phyloP scores from a whole-genome alignment of 2,113 vertebrate species.

The Patagioenas fasciata region DNA sequence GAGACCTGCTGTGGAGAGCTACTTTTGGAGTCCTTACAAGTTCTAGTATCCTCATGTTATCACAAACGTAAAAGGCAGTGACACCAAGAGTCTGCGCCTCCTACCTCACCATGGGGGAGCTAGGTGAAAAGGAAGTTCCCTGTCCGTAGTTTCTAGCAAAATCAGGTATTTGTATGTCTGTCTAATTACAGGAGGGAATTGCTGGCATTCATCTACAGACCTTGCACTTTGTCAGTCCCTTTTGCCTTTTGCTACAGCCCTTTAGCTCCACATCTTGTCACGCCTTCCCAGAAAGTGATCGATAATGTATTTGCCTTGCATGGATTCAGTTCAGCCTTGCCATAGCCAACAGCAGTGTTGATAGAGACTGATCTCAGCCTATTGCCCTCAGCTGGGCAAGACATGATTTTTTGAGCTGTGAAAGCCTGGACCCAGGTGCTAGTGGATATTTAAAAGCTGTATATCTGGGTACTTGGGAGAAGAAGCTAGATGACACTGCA shows the following conservation, averaged over 20 bases:
- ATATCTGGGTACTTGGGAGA: neutral
- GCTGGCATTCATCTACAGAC: neutral
- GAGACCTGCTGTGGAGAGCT: neutral
- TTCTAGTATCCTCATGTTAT: neutral
- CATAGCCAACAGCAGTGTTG: neutral
- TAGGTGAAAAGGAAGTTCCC: neutral
- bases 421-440: neutral
- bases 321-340: neutral
- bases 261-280: neutral
- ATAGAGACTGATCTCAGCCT: neutral
- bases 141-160: neutral
- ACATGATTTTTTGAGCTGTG: neutral
- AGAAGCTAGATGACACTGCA: neutral
- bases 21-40: neutral
- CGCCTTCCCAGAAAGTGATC: neutral
- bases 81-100: neutral
- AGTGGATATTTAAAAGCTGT: neutral
- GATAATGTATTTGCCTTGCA: neutral
- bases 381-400: neutral
- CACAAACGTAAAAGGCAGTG: neutral
- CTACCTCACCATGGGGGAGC: neutral
- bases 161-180: neutral
- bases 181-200: neutral
- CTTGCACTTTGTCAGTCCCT: neutral
- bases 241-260: neutral